Evolutionary conservation across 1,140 invertebrate species (phyloP).

Genomic region (Euwallacea fornicatus): DNA sequence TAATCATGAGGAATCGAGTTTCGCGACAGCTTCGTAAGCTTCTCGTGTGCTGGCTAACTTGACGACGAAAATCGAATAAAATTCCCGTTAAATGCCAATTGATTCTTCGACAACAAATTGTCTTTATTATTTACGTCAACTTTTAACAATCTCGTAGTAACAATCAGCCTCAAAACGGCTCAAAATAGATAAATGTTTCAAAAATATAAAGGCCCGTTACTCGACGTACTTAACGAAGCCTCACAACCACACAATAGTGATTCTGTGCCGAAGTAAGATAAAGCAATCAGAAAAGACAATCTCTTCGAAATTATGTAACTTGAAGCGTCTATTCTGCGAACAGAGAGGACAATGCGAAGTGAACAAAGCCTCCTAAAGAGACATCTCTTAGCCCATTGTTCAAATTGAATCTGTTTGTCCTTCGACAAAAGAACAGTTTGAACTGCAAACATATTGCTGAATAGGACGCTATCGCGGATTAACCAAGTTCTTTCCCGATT

Average conservation of each 20-base stretch:
- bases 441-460: slow-evolving; percentile 22
- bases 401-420: slow-evolving; percentile 48
- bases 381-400: slow-evolving; percentile 51
- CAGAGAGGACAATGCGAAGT: slow-evolving; percentile 41
- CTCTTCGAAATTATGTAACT: slow-evolving; percentile 52
- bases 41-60: no score
- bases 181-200: background rate
- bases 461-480: slow-evolving; percentile 13
- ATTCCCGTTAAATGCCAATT: no score
- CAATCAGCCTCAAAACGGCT: no score
- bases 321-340: slow-evolving; percentile 52
- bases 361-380: slow-evolving; percentile 53
- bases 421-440: slow-evolving; percentile 49
- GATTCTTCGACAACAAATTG: no score
- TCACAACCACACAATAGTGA: slow-evolving; percentile 34
- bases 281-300: slow-evolving; percentile 49
- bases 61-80: no score
- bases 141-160: no score
- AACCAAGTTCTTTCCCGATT: slow-evolving; percentile 2
- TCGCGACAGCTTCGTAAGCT: no score
- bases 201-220: slow-evolving; percentile 9
- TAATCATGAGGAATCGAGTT: no score
- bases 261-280: slow-evolving; percentile 39
- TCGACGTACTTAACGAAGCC: slow-evolving; percentile 4
- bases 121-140: no score